Evolutionary conservation across 2,797 vertebrate genomes (phyloP).

Genomic region (Paguma larvata): DNA sequence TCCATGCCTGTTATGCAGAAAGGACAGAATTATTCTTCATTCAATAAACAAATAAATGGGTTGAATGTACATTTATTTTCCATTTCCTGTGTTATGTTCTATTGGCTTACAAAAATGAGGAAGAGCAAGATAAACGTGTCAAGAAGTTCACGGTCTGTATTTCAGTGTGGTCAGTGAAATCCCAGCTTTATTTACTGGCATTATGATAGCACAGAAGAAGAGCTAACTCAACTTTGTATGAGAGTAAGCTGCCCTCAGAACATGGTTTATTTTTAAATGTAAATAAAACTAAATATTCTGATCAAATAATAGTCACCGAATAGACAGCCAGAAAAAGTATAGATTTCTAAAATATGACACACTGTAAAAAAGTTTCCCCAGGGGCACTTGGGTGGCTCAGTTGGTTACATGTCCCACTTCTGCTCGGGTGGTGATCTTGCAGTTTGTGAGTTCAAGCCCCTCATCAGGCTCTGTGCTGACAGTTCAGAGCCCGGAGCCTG

Average conservation of each 20-base stretch:
- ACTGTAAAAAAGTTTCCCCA: background rate
- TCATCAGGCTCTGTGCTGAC: too few species aligned
- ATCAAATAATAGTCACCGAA: background rate
- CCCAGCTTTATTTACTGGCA: background rate
- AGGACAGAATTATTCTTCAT: background rate
- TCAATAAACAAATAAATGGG: background rate
- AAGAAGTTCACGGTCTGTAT: background rate
- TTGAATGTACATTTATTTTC: slow-evolving; percentile 8
- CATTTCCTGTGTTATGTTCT: background rate
- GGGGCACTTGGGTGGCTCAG: too few species aligned
- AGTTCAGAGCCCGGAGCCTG: too few species aligned
- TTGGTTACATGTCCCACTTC: too few species aligned
- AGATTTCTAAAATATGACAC: background rate
- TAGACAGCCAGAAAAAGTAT: background rate
- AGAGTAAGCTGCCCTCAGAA: background rate
- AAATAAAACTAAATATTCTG: background rate
- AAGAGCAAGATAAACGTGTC: background rate
- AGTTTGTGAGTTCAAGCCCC: too few species aligned
- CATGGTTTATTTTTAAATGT: background rate
- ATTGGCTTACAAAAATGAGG: background rate
- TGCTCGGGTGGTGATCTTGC: too few species aligned
- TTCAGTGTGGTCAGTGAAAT: background rate
- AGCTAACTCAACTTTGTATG: background rate
- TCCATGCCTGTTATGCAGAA: background rate
- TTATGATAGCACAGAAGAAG: background rate